Evolutionary conservation across 2,888 invertebrate species (phyloP).

Genomic region (Apomyelois bistriatella): DNA sequence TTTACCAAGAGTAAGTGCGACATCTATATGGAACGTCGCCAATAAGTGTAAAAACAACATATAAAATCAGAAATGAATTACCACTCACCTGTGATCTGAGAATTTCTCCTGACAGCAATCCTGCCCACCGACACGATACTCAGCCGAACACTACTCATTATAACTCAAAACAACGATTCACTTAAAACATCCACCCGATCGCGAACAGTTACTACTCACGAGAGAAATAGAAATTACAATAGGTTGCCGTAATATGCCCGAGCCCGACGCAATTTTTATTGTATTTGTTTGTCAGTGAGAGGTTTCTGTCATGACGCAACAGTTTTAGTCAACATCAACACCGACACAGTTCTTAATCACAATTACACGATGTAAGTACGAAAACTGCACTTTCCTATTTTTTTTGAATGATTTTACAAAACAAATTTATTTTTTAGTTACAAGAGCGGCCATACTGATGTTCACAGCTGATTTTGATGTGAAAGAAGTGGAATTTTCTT

Average conservation of each 20-base stretch:
- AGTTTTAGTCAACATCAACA: constrained; percentile 74
- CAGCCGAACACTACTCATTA: constrained; percentile 75
- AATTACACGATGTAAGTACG: constrained; percentile 60
- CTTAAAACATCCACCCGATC: constrained; percentile 58
- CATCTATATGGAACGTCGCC: constrained; percentile 55
- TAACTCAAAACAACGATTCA: constrained; percentile 47
- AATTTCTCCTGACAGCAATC: constrained; percentile 70
- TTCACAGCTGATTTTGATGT: constrained; percentile 80
- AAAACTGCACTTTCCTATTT: constrained; percentile 68
- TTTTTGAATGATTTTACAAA: constrained; percentile 62
- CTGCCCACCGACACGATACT: constrained; percentile 72
- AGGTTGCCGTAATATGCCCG: constrained; percentile 43
- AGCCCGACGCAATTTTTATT: constrained; percentile 69
- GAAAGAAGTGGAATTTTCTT: constrained; percentile 61
- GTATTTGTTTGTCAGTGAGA: constrained; percentile 79
- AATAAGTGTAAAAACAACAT: constrained; percentile 46
- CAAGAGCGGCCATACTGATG: constrained; percentile 77
- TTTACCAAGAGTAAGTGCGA: constrained; percentile 42
- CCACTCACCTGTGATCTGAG: constrained; percentile 67
- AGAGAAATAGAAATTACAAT: constrained; percentile 55
- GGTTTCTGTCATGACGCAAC: constrained; percentile 79
- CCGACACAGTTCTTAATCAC: constrained; percentile 51
- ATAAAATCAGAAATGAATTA: constrained; percentile 27
- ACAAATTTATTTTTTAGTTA: constrained; percentile 67
- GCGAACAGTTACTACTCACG: constrained; percentile 47